Conservation (phyloP, 92 coral and sea anemone species). For the Ricordea florida region DNA sequence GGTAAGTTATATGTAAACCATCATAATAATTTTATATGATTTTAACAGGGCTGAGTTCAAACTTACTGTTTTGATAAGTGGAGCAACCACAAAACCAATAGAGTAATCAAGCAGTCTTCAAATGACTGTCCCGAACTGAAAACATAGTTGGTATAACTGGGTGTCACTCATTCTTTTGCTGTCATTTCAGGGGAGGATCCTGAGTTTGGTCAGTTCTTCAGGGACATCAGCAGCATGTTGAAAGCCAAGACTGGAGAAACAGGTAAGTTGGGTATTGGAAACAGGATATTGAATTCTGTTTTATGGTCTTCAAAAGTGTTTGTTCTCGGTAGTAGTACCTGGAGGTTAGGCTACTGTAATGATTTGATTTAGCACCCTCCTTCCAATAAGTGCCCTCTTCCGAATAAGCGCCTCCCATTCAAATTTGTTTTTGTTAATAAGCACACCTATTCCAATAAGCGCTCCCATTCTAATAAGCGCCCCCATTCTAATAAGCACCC, state of each 20-base stretch:
- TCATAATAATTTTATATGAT: neutral
- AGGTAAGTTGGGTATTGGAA: constrained; percentile 23
- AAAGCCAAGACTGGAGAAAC: constrained; percentile 89
- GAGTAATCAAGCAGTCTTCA: no score
- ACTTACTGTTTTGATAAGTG: neutral
- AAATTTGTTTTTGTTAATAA: no score
- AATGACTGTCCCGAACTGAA: neutral
- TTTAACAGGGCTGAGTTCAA: neutral
- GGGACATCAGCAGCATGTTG: constrained; percentile 68
- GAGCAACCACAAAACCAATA: no score
- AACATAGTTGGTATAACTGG: neutral
- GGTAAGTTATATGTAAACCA: no score
- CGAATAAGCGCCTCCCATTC: no score
- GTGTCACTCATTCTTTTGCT: neutral
- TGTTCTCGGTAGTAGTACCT: no score
- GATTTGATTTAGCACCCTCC: neutral
- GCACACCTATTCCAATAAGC: no score
- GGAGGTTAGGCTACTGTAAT: no score
- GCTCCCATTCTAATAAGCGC: no score
- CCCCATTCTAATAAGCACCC: no score
- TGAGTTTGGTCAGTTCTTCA: constrained; percentile 89
- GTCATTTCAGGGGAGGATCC: constrained; percentile 42
- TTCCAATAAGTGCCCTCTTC: no score
- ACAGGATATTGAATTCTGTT: neutral
- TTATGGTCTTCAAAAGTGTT: no score